A percentile compares a stretch with the other conserved stretches of the same genome.
phyloP scores from a whole-genome alignment of 2,797 vertebrate genomes.

The Acipenser oxyrinchus region DNA sequence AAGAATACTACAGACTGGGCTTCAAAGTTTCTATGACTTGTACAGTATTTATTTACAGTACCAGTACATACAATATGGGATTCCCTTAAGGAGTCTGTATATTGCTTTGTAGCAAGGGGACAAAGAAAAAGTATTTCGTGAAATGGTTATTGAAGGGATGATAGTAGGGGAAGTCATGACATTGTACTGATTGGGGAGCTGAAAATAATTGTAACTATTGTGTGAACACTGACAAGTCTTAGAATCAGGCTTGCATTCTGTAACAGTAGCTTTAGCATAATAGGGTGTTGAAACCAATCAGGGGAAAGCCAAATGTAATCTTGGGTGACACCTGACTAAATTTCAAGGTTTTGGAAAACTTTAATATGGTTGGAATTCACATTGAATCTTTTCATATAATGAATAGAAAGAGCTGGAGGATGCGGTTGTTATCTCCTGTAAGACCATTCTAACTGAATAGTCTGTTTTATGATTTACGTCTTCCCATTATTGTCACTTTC shows the following conservation, averaged over 20 bases:
- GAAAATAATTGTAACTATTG: neutral
- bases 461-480: no score
- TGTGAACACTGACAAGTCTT: neutral
- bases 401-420: constrained; percentile 36
- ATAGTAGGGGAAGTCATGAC: no score
- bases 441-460: neutral
- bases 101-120: no score
- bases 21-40: no score
- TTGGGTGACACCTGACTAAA: constrained; percentile 47
- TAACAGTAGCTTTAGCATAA: constrained; percentile 47
- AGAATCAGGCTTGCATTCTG: neutral
- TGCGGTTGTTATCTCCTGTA: constrained; percentile 48
- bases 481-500: no score
- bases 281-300: constrained; percentile 62
- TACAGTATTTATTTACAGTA: no score
- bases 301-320: constrained; percentile 43
- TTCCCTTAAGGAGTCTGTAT: no score
- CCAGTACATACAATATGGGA: no score
- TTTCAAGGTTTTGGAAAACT: constrained; percentile 41
- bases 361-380: constrained; percentile 49
- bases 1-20: no score
- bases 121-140: no score
- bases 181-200: no score
- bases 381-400: constrained; percentile 43
- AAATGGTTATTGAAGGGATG: no score